A percentile compares a stretch with the other conserved stretches of the same genome.
Evolutionary conservation across 2,113 vertebrate species (phyloP).

Genomic region (Dicrurus megarhynchus): DNA sequence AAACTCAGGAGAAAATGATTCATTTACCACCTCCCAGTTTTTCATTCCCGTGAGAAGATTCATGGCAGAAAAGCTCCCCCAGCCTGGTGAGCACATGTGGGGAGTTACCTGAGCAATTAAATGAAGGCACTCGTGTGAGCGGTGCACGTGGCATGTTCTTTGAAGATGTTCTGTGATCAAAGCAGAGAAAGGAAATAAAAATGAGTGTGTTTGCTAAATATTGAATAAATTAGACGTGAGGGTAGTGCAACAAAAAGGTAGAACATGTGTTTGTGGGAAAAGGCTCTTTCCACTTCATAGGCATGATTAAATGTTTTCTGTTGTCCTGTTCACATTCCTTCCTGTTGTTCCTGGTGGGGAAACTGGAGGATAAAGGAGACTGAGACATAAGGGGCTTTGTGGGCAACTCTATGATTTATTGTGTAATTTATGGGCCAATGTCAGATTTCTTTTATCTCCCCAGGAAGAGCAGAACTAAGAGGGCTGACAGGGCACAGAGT

Average conservation of each 20-base stretch:
- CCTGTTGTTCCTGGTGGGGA: not conserved
- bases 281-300: not conserved
- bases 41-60: not conserved
- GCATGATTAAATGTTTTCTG: not conserved
- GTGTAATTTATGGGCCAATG: not conserved
- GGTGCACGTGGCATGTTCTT: not conserved
- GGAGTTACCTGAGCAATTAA: constrained; percentile 8
- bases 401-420: not conserved
- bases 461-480: not conserved
- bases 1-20: not conserved
- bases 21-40: not conserved
- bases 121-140: not conserved
- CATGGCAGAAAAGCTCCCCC: not conserved
- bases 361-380: not conserved
- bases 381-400: not conserved
- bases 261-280: not conserved
- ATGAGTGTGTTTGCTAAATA: not conserved
- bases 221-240: not conserved
- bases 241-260: not conserved
- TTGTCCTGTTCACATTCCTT: not conserved
- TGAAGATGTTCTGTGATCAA: not conserved
- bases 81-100: not conserved
- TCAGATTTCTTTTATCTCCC: not conserved
- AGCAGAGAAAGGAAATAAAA: constrained; percentile 38
- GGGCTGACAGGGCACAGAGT: not conserved